Percentiles rank a stretch among this genome's conserved stretches.
These are phyloP conservation scores for Gymnodraco acuticeps DNA, from an alignment of 2,797 vertebrate species.

Conservation along the genomic window DNA sequence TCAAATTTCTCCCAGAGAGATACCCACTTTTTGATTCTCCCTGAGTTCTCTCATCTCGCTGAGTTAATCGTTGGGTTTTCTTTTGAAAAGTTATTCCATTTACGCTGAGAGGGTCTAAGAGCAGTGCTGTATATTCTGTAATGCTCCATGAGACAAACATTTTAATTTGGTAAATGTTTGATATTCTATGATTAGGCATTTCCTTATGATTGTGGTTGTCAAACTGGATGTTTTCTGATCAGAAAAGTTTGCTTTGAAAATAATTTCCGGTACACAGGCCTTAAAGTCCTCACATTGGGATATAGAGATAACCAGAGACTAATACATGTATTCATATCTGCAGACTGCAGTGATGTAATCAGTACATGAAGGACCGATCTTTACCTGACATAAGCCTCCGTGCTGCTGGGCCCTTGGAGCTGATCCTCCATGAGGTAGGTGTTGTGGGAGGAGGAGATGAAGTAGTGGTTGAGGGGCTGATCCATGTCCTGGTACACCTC, in stretches of 20 bases:
- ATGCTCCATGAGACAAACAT: no score
- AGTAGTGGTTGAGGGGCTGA: conserved; percentile 94
- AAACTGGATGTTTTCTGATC: no score
- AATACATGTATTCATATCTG: conserved; percentile 16
- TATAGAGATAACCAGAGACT: neutral
- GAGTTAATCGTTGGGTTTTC: no score
- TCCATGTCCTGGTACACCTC: conserved; percentile 95
- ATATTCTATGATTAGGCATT: no score
- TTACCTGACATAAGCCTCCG: conserved; percentile 89
- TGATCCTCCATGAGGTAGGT: conserved; percentile 98
- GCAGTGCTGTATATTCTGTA: no score
- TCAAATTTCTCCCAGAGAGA: no score
- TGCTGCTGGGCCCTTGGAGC: conserved; percentile 95
- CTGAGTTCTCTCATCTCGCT: no score
- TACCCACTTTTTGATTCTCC: no score
- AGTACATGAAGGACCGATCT: neutral
- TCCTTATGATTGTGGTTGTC: no score
- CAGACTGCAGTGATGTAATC: conserved; percentile 6
- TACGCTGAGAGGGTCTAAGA: no score
- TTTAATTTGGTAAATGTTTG: no score
- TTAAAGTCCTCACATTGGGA: neutral
- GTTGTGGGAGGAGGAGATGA: conserved; percentile 98
- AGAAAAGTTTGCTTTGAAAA: neutral
- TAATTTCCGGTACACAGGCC: neutral
- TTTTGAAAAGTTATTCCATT: no score